phyloP scores from a whole-genome alignment of 2,888 invertebrate genomes.

The Euzetes globulus region DNA sequence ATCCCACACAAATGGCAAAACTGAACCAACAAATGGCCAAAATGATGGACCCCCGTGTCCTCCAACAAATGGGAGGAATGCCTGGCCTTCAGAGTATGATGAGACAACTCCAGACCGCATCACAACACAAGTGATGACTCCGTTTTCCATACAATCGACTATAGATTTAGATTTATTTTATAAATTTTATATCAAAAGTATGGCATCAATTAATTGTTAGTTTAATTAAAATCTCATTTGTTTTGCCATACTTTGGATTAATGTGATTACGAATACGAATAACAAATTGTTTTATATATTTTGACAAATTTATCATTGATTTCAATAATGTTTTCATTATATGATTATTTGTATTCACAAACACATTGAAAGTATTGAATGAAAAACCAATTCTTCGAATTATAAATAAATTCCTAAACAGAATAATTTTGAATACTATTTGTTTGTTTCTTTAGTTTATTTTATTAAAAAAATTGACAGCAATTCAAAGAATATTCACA shows the following conservation, averaged over 20 bases:
- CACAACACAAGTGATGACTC: conserved; percentile 14
- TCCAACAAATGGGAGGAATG: conserved; percentile 95
- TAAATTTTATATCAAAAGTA: conserved; percentile 8
- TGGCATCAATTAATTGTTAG: neutral
- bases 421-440: too few relatives aligned
- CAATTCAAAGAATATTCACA: too few relatives aligned
- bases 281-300: neutral
- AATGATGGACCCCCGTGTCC: conserved; percentile 98
- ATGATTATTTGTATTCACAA: too few relatives aligned
- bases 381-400: neutral
- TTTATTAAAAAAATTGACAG: too few relatives aligned
- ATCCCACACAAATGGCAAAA: conserved; percentile 96
- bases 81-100: conserved; percentile 94
- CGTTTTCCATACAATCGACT: neutral
- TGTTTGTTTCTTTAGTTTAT: too few relatives aligned
- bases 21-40: conserved; percentile 99
- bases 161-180: conserved; percentile 12
- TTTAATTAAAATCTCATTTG: neutral
- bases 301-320: too few relatives aligned
- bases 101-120: conserved; percentile 68
- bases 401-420: too few relatives aligned
- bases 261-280: neutral
- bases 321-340: too few relatives aligned
- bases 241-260: neutral
- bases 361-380: too few relatives aligned